phyloP scores from a whole-genome alignment of 2,888 invertebrate species.

The Ecdyonurus torrentis region DNA sequence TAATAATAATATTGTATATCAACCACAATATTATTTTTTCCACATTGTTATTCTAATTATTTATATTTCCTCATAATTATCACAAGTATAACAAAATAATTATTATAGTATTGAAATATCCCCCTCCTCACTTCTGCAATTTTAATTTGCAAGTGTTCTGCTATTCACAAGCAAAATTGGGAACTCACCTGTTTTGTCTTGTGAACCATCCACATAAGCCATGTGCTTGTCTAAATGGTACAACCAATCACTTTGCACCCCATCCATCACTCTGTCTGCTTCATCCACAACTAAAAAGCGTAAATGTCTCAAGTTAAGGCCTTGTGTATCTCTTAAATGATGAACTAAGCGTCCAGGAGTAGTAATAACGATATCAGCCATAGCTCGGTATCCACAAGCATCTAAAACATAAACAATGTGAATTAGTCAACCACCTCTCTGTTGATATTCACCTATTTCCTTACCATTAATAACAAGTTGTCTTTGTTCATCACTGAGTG shows the following conservation, averaged over 20 bases:
- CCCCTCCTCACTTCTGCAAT: background rate
- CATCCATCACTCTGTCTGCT: conserved; percentile 88
- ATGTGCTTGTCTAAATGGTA: conserved; percentile 59
- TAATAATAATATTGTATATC: too few relatives aligned
- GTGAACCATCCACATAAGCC: conserved; percentile 14
- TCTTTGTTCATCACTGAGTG: conserved; percentile 24
- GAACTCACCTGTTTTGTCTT: background rate
- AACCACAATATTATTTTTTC: too few relatives aligned
- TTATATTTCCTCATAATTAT: too few relatives aligned
- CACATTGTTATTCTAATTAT: too few relatives aligned
- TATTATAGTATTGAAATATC: too few relatives aligned
- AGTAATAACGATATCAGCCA: conserved; percentile 73
- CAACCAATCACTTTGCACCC: conserved; percentile 82
- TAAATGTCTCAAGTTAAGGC: conserved; percentile 52
- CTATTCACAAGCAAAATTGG: background rate
- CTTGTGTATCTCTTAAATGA: conserved; percentile 64
- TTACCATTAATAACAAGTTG: conserved; percentile 37
- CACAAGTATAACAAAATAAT: too few relatives aligned
- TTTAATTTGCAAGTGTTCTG: background rate
- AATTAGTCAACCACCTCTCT: background rate
- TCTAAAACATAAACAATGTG: conserved; percentile 27
- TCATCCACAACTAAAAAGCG: conserved; percentile 86
- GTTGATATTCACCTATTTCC: too few relatives aligned
- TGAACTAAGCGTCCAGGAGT: conserved; percentile 89
- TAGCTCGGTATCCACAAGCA: conserved; percentile 37